Evolutionary conservation across 2,113 vertebrate genomes (phyloP), one percentile per base, ranked within the genome.

Genomic region (Regulus satrapa): DNA sequence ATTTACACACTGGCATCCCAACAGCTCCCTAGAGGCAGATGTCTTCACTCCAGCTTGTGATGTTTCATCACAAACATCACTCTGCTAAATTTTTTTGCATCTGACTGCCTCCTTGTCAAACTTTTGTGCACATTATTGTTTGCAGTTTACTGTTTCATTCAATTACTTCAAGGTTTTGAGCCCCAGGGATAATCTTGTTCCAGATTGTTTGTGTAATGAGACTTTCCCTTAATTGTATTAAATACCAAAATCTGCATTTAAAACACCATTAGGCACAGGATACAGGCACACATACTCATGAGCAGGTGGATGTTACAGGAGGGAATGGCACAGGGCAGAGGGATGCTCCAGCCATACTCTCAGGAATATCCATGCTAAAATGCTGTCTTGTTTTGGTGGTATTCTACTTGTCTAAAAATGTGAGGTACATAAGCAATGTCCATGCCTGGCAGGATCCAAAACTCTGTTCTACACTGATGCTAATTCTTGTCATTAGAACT

Each of bases 121-220:
- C 9, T 67, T 48, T 31, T n/a, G 10, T 54, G 48, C 23, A 55
- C 25, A 83, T 95, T 74, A 67, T 45, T 40, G 61, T 67, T 90
- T 69, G 54, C 63, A 56, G 18, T 81, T 92, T 82, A 31, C 18
- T 43, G 12, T 62, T 80, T 89, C 51, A 73, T 82, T 92, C 4
- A 7, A 79, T 89, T 86, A 58, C 29, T 66, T 67, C 28, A 61
- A 59, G 28, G 32, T 73, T 94, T 84, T 72, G 56, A 71, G 25
- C 64, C 61, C 25, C 21, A 58, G 34, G 28, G 67, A 58, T 78
- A 64, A 67, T 45, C 19, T 52, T 86, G 34, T 83, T 62, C 36
- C 41, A 81, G 94, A 71, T 45, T 86, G 32, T 68, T 89, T 92
- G 38, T 78, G 49, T 81, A 79, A 58, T 38, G 66, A 73, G 64